These are phyloP conservation scores for Uropsilus gracilis DNA, from an alignment of 2,113 vertebrate species.

Conservation along the genomic window DNA sequence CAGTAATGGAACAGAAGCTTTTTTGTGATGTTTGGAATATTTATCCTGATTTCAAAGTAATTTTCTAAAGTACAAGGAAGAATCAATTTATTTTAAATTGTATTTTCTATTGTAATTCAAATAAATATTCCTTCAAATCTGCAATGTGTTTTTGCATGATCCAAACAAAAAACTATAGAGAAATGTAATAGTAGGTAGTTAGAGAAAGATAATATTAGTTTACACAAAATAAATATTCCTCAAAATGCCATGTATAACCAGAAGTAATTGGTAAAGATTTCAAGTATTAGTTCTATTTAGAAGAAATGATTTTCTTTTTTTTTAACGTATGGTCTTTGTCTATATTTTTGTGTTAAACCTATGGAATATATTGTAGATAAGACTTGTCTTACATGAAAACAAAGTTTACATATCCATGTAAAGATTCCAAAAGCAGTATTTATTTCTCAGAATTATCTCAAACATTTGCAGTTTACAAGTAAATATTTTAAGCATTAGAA, in stretches of 20 bases:
- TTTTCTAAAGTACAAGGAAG: not conserved
- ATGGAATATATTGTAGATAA: not conserved
- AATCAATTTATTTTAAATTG: not conserved
- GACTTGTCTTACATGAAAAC: not conserved
- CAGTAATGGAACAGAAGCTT: not conserved
- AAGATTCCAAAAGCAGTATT: not conserved
- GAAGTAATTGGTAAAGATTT: not conserved
- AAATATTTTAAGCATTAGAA: not conserved
- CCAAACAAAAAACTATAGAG: not conserved
- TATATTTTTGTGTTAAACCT: not conserved
- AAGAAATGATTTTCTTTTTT: not conserved
- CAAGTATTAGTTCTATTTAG: not conserved
- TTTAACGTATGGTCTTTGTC: not conserved
- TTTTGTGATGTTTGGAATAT: not conserved
- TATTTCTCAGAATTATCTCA: constrained; percentile 25
- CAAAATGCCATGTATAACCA: not conserved
- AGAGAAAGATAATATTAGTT: not conserved
- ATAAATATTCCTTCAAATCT: not conserved
- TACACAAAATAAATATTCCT: not conserved
- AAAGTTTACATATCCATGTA: not conserved
- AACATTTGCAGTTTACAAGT: not conserved
- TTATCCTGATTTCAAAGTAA: not conserved
- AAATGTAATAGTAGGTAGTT: not conserved
- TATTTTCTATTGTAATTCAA: not conserved
- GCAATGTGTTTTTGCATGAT: not conserved